phyloP scores from a whole-genome alignment of 2,113 vertebrate species.

The Corvus cornix region DNA sequence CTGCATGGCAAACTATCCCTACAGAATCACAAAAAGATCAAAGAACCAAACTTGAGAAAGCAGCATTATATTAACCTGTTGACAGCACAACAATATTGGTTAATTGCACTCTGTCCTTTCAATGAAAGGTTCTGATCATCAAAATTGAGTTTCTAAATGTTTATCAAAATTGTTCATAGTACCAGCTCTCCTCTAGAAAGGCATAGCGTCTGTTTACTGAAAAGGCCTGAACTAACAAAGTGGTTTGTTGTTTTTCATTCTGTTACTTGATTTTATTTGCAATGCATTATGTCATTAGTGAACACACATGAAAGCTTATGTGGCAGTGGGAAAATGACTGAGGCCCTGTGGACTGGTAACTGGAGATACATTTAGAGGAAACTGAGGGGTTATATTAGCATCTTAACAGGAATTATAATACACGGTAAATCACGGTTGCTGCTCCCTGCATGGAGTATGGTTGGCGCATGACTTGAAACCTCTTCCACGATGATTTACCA shows the following conservation, averaged over 20 bases:
- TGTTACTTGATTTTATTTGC: background rate
- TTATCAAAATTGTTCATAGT: background rate
- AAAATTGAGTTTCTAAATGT: background rate
- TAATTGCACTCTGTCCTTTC: background rate
- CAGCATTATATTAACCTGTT: background rate
- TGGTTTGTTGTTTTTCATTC: background rate
- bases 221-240: background rate
- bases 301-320: background rate
- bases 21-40: background rate
- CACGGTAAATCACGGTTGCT: background rate
- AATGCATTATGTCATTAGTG: background rate
- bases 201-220: background rate
- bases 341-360: rapidly evolving
- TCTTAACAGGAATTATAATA: background rate
- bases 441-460: background rate
- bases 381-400: background rate
- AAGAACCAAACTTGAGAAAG: background rate
- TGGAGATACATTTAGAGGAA: background rate
- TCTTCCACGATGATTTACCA: rapidly evolving
- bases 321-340: background rate
- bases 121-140: background rate
- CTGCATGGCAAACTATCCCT: background rate
- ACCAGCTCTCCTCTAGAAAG: background rate
- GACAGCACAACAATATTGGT: background rate
- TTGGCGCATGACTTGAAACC: background rate